Base-by-base conservation (phyloP, 1,140 invertebrate species). In the Apis mellifera region DNA sequence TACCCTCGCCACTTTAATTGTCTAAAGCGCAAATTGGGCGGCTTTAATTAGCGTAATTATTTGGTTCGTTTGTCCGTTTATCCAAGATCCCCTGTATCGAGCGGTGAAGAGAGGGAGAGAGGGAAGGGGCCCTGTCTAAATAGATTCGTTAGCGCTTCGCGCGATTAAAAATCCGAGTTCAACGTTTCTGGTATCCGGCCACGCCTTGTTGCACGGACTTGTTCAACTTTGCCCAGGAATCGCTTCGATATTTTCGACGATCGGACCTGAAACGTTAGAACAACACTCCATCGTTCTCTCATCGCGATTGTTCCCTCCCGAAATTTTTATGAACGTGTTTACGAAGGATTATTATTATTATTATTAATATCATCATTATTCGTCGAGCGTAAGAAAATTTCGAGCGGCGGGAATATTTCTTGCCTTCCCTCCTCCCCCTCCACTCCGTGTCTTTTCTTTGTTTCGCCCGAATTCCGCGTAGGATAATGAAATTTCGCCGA, bases 11-110 rank as follows among this genome's bases (percentile, higher is more conserved):
- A 92, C 92, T 92, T 92, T 93, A 93, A 93, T 93, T 92, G 92
- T 92, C 90, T 88, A 90, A 91, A 90, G 92, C 89, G 89, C 91
- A 92, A 93, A 93, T 94, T 93, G 91, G 92, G 90, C 91, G 91
- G 89, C 91, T 92, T 92, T 93, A 94, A 94, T 94, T 93, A 94
- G 92, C 92, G 90, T 92, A 91, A 94, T 94, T 94, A 94, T 93
- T 93, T 92, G 86, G 89, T 86, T 86, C 90, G 89, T 90, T 91
- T 90, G 89, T 89, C 78, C 88, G 80, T 89, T 89, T 90, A 88
- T 87, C 86, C 90, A 90, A 91, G 89, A 89, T 87, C 81, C 81
- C 84, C 76, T 85, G 87, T 85, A 92, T 90, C 85, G 86, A 85
- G 75, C 82, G 78, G 88, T n/a, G n/a, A n/a, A n/a, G n/a, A 13